Evolutionary conservation across 2,888 invertebrate genomes (phyloP).

Genomic region (Dicycla oo): DNA sequence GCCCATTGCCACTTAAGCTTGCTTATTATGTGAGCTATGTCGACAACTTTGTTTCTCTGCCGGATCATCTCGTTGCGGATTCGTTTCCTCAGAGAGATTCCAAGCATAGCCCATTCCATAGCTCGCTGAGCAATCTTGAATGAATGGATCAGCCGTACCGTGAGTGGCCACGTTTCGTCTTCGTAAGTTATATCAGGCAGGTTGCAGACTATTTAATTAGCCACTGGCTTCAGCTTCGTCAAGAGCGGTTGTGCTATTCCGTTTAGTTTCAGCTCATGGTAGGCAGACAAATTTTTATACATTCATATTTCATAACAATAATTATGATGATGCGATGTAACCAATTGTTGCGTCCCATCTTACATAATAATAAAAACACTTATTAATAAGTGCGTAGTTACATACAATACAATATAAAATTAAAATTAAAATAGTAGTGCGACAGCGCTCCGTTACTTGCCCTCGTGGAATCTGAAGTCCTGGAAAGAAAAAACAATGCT

Average conservation of each 20-base stretch:
- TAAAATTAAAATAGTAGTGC: neutral
- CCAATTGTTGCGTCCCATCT: neutral
- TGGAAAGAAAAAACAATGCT: conserved; percentile 26
- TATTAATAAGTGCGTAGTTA: neutral
- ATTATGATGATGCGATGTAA: neutral
- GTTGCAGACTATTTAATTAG: neutral
- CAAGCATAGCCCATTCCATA: neutral
- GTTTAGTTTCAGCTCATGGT: neutral
- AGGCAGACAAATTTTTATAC: neutral
- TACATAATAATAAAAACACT: neutral
- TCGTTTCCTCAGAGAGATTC: neutral
- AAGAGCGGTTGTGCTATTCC: neutral
- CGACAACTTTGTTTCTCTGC: neutral
- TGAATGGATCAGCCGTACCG: neutral
- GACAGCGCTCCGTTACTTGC: conserved; percentile 16
- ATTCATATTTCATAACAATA: neutral
- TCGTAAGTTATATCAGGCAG: neutral
- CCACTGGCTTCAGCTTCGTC: neutral
- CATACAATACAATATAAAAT: neutral
- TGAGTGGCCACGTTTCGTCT: neutral
- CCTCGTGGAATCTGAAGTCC: conserved; percentile 35
- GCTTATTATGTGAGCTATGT: neutral
- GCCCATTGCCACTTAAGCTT: neutral
- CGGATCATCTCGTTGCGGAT: neutral
- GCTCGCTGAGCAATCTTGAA: neutral